Conservation (phyloP, 2,113 vertebrate species). For the Chunga burmeisteri region DNA sequence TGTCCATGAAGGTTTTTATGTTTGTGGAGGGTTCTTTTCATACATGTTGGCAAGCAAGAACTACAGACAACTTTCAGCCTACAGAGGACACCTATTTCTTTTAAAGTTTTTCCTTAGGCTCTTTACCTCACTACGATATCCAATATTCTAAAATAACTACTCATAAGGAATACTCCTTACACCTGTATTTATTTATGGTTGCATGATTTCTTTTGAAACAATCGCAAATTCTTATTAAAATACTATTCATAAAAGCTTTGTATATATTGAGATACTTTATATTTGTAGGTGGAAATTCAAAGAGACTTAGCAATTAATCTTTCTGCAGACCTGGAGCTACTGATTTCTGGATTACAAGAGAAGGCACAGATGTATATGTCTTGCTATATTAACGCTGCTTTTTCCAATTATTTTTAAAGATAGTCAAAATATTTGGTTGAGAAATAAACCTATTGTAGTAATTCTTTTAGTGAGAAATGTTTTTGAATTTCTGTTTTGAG, state of each 20-base stretch:
- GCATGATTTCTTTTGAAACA: neutral
- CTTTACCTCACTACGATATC: neutral
- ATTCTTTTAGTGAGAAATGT: fast-evolving
- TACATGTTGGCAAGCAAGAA: neutral
- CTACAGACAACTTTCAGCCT: neutral
- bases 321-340: neutral
- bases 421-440: neutral
- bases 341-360: neutral
- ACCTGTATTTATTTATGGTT: neutral
- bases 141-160: neutral
- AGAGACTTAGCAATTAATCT: neutral
- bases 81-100: neutral
- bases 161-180: neutral
- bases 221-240: neutral
- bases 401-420: neutral
- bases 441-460: neutral
- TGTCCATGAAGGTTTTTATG: neutral
- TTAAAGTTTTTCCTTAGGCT: neutral
- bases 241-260: neutral
- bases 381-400: neutral
- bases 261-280: neutral
- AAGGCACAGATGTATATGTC: neutral
- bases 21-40: neutral
- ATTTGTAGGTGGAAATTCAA: neutral
- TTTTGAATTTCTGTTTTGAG: neutral